A percentile compares a stretch with the other conserved stretches of the same genome.
Evolutionary conservation across 2,888 invertebrate species (phyloP).

Genomic region (Chrysopilus asiliformis): DNA sequence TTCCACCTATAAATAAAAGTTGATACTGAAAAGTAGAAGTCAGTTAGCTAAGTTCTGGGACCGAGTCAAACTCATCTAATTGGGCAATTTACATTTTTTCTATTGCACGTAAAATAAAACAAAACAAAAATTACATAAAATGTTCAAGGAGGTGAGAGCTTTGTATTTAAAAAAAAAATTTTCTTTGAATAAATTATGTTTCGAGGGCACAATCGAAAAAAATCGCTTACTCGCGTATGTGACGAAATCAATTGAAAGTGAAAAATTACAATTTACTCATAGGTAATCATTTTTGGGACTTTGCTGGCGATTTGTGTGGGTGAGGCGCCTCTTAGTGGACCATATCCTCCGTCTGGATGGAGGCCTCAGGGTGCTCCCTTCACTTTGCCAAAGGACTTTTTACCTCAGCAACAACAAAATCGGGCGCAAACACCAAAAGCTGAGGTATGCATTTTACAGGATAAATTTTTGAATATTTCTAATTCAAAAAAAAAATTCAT

Average conservation of each 20-base stretch:
- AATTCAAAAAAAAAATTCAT: no score
- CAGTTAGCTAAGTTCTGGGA: no score
- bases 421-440: no score
- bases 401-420: conserved; percentile 16
- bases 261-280: conserved; percentile 6
- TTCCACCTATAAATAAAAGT: conserved; percentile 1
- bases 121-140: conserved; percentile 4
- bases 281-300: conserved; percentile 17
- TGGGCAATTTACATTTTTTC: no score
- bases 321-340: conserved; percentile 21
- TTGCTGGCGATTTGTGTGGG: conserved; percentile 15
- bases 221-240: no score
- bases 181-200: no score
- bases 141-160: neutral
- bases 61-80: no score
- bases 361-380: conserved; percentile 31
- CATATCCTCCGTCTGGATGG: conserved; percentile 35
- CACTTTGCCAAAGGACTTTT: conserved; percentile 26
- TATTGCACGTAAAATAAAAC: neutral
- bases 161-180: no score
- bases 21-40: no score
- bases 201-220: no score
- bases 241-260: conserved; percentile 1
- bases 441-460: neutral
- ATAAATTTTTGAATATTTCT: no score